Evolutionary conservation across 2,797 vertebrate genomes (phyloP).

Genomic region (Meriones psammophilus): DNA sequence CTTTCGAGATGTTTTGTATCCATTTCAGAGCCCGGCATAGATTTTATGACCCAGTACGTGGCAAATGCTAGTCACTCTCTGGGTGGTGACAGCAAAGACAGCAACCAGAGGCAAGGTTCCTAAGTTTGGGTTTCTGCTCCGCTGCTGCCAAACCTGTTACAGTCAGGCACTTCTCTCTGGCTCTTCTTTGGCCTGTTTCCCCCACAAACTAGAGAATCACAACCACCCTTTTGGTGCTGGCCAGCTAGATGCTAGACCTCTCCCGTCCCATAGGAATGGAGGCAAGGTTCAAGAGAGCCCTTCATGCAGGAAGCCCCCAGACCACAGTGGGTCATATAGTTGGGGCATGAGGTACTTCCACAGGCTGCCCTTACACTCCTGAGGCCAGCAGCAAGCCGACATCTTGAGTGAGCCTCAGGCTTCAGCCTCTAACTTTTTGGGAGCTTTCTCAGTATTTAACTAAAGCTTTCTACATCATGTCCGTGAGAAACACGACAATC

Average conservation of each 20-base stretch:
- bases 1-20: neutral
- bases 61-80: neutral
- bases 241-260: neutral
- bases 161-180: neutral
- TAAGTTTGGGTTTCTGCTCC: neutral
- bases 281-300: neutral
- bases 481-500: neutral
- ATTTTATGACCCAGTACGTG: neutral
- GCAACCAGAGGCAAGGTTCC: neutral
- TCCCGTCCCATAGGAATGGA: neutral
- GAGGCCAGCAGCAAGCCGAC: neutral
- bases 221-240: neutral
- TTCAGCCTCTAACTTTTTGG: neutral
- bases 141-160: neutral
- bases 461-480: neutral
- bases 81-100: fast-evolving
- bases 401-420: neutral
- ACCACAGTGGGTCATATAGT: neutral
- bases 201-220: neutral
- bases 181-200: neutral
- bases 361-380: neutral
- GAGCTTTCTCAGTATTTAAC: slow-evolving; percentile 10
- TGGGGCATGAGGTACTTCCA: neutral
- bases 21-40: neutral
- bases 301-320: neutral